Conservation (phyloP, 1,140 invertebrate genomes). For the Oreohelix idahoensis region DNA sequence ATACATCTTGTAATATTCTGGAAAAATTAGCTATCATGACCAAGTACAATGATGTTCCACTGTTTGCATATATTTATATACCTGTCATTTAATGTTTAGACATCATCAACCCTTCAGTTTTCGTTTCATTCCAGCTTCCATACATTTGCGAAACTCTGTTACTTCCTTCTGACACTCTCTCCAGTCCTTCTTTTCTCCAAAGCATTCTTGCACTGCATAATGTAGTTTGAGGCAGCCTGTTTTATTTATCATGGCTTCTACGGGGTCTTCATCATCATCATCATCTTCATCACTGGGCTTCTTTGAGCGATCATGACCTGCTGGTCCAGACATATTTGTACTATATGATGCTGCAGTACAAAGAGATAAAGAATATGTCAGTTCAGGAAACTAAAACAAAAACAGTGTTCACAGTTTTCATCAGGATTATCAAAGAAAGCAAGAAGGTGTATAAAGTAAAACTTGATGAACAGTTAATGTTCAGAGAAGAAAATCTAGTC, state of each 20-base stretch:
- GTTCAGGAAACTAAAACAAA: too few relatives aligned
- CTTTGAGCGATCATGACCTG: constrained; percentile 49
- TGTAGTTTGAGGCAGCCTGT: constrained; percentile 90
- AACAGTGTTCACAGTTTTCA: too few relatives aligned
- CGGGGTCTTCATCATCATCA: constrained; percentile 80
- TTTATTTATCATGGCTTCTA: constrained; percentile 87
- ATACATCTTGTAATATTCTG: too few relatives aligned
- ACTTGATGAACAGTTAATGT: too few relatives aligned
- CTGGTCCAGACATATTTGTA: constrained; percentile 40
- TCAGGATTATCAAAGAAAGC: too few relatives aligned
- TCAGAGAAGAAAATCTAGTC: too few relatives aligned
- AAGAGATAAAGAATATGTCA: background rate
- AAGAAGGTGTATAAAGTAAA: too few relatives aligned
- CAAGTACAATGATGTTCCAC: too few relatives aligned
- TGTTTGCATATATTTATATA: too few relatives aligned
- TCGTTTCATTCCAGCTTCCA: constrained; percentile 70
- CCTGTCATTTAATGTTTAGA: background rate
- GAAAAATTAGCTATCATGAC: too few relatives aligned
- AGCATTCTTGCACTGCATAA: constrained; percentile 91
- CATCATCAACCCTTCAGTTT: constrained; percentile 5
- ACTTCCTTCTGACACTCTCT: constrained; percentile 89
- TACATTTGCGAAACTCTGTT: constrained; percentile 84
- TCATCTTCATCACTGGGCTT: constrained; percentile 46
- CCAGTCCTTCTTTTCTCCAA: constrained; percentile 90
- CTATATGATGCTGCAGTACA: background rate